These are phyloP conservation scores for Tokudaia tokunoshimensis DNA, from an alignment of 2,797 vertebrate species.

Conservation along the genomic window DNA sequence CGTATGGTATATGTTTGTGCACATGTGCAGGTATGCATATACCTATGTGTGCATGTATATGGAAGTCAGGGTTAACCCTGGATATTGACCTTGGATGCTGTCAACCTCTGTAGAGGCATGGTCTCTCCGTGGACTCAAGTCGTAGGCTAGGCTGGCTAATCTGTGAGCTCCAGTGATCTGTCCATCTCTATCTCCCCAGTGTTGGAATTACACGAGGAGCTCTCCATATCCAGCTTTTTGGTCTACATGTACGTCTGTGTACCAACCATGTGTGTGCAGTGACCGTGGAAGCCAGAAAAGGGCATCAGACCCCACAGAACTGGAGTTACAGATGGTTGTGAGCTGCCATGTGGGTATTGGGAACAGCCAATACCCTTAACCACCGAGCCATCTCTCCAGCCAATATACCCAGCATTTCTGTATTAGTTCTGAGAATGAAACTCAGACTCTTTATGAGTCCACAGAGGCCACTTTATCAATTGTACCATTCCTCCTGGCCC, in stretches of 20 bases:
- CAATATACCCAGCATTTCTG: not conserved
- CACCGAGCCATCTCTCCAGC: not conserved
- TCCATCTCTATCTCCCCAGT: not conserved
- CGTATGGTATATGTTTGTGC: not conserved
- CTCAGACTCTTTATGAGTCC: not conserved
- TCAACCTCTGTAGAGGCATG: not conserved
- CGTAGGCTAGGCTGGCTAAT: not conserved
- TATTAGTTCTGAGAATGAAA: not conserved
- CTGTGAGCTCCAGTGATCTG: not conserved
- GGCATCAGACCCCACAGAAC: not conserved
- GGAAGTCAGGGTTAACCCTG: not conserved
- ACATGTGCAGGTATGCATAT: not conserved
- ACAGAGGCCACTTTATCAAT: not conserved
- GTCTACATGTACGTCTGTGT: not conserved
- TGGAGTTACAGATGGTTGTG: not conserved
- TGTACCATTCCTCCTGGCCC: not conserved
- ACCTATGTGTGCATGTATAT: not conserved
- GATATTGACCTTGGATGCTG: not conserved
- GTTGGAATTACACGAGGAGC: too few relatives aligned
- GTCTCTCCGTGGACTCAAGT: not conserved
- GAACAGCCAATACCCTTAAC: not conserved
- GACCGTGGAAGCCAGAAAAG: not conserved
- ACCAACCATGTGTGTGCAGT: not conserved
- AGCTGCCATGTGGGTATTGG: not conserved
- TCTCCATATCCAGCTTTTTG: not conserved